These are phyloP conservation scores for Polia nebulosa DNA, from an alignment of 2,888 invertebrate species.

Conservation along the genomic window DNA sequence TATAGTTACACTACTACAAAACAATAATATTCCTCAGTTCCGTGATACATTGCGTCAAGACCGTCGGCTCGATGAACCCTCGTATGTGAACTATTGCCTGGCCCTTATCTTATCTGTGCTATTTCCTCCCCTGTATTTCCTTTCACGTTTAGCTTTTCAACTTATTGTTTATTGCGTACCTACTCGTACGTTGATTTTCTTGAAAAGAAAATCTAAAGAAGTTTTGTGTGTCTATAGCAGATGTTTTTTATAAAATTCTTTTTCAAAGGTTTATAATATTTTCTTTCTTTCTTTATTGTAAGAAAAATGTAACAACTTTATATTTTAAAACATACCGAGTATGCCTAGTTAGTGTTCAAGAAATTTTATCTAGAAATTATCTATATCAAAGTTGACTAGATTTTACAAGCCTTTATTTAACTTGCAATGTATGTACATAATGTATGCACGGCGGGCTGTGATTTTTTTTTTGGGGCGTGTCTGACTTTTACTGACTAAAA, in stretches of 20 bases:
- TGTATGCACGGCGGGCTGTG: too few relatives aligned
- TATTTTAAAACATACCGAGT: too few relatives aligned
- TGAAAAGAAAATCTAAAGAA: constrained; percentile 3
- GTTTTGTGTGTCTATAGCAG: not conserved
- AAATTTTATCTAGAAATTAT: too few relatives aligned
- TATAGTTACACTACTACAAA: constrained; percentile 25
- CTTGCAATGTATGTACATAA: too few relatives aligned
- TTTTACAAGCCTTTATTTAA: too few relatives aligned
- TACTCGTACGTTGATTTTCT: constrained; percentile 5
- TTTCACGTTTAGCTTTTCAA: constrained; percentile 33
- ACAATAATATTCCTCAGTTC: constrained; percentile 38
- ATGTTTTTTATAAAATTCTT: not conserved
- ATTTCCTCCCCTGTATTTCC: constrained; percentile 52
- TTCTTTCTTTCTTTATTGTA: constrained; percentile 3
- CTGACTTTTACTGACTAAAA: too few relatives aligned
- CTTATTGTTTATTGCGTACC: constrained; percentile 46
- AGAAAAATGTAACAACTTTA: not conserved
- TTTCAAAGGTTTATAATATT: not conserved
- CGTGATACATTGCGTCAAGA: constrained; percentile 33
- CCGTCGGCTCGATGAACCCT: constrained; percentile 37
- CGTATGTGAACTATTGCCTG: constrained; percentile 44
- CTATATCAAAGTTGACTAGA: too few relatives aligned
- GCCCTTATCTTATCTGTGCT: constrained; percentile 50
- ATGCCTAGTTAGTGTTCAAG: too few relatives aligned
- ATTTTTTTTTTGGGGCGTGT: too few relatives aligned